Evolutionary conservation across 2,113 vertebrate genomes (phyloP).

Genomic region (Upupa epops): DNA sequence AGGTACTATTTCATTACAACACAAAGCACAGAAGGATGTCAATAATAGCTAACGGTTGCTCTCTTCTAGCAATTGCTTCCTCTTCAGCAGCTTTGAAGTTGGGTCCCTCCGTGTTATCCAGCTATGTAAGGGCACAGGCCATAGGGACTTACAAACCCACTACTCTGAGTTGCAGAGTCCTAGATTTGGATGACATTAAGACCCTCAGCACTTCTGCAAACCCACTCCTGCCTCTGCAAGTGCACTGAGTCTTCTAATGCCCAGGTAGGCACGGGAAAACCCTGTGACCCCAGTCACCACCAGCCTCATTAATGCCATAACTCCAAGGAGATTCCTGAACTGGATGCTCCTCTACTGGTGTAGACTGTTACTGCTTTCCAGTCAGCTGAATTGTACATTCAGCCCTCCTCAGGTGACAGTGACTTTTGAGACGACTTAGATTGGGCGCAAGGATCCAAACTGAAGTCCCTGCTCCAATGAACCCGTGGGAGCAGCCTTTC

Average conservation of each 20-base stretch:
- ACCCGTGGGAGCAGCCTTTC: neutral
- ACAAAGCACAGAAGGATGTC: slow-evolving; percentile 20
- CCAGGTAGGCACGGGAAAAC: neutral
- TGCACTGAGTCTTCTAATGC: neutral
- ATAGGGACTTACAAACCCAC: neutral
- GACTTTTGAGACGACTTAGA: neutral
- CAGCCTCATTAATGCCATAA: neutral
- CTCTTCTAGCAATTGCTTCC: neutral
- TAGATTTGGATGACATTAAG: neutral
- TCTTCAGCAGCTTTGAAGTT: neutral
- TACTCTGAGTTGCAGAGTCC: neutral
- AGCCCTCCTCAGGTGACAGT: neutral
- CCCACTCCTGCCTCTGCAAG: neutral
- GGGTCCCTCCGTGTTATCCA: neutral
- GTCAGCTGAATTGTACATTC: neutral
- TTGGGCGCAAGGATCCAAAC: neutral
- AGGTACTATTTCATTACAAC: slow-evolving; percentile 33
- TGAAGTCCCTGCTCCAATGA: neutral
- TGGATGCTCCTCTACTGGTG: neutral
- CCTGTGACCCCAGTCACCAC: rapidly evolving
- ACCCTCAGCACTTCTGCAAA: neutral
- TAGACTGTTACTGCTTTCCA: neutral
- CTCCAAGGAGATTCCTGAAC: neutral
- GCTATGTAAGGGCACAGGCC: neutral
- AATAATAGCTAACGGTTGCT: neutral